Conservation (phyloP, 2,888 invertebrate genomes). For the Mimumesa dahlbomi region DNA sequence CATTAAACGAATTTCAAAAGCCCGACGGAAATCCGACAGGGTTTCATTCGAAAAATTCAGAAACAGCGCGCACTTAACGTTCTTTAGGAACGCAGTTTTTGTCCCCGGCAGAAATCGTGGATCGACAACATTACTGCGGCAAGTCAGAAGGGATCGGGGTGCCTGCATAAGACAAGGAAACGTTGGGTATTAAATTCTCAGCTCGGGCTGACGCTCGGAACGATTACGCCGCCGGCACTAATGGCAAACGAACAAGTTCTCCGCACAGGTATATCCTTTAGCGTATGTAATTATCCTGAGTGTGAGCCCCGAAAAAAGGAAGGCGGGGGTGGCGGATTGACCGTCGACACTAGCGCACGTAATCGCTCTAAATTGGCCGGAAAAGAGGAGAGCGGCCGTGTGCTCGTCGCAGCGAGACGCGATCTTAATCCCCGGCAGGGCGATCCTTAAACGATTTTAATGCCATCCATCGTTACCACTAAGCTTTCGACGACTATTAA, state of each 20-base stretch:
- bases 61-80: background rate
- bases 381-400: constrained; percentile 54
- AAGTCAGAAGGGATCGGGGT: background rate
- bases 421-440: constrained; percentile 43
- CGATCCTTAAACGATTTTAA: constrained; percentile 30
- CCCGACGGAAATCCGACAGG: no score
- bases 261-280: constrained; percentile 32
- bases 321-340: constrained; percentile 22
- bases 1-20: no score
- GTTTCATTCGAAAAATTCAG: background rate
- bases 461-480: constrained; percentile 10
- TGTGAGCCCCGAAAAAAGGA: constrained; percentile 43
- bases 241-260: constrained; percentile 38
- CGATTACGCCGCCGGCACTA: constrained; percentile 41
- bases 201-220: constrained; percentile 29
- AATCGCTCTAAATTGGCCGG: constrained; percentile 64
- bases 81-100: background rate
- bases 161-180: constrained; percentile 11
- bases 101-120: background rate
- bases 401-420: constrained; percentile 50
- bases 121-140: background rate
- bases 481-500: constrained; percentile 4
- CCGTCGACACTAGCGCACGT: constrained; percentile 37
- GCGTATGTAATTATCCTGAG: constrained; percentile 43
- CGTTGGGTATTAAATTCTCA: constrained; percentile 26